phyloP scores from a whole-genome alignment of 2,797 vertebrate species.

The Hemitrygon akajei region DNA sequence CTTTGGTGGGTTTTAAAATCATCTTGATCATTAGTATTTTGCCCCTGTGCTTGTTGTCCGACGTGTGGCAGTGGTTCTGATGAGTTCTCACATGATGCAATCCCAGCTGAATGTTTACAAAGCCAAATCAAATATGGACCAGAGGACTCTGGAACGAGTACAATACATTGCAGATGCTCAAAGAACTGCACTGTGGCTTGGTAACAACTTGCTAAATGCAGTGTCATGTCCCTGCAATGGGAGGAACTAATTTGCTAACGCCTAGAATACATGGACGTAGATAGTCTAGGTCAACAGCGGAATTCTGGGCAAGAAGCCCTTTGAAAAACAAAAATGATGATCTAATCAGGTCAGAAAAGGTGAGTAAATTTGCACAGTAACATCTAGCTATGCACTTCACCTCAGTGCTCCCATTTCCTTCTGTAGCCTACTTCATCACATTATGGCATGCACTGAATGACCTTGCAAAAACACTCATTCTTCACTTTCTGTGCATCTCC shows the following conservation, averaged over 20 bases:
- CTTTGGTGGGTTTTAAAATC: background rate
- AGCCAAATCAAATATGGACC: background rate
- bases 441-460: background rate
- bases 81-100: background rate
- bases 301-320: background rate
- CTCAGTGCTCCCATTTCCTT: background rate
- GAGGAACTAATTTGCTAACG: too few relatives aligned
- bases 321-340: background rate
- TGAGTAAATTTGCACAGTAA: background rate
- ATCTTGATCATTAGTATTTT: background rate
- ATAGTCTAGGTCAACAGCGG: too few relatives aligned
- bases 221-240: too few relatives aligned
- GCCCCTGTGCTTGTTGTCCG: background rate
- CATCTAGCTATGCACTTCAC: background rate
- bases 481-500: background rate
- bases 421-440: background rate
- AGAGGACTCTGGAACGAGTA: too few relatives aligned
- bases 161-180: too few relatives aligned
- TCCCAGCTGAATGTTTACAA: background rate
- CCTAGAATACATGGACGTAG: too few relatives aligned
- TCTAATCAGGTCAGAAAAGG: background rate
- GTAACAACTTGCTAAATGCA: too few relatives aligned
- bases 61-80: background rate
- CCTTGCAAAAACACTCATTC: background rate
- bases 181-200: too few relatives aligned